Conservation (phyloP, 2,888 invertebrate genomes). For the Alitta virens region DNA sequence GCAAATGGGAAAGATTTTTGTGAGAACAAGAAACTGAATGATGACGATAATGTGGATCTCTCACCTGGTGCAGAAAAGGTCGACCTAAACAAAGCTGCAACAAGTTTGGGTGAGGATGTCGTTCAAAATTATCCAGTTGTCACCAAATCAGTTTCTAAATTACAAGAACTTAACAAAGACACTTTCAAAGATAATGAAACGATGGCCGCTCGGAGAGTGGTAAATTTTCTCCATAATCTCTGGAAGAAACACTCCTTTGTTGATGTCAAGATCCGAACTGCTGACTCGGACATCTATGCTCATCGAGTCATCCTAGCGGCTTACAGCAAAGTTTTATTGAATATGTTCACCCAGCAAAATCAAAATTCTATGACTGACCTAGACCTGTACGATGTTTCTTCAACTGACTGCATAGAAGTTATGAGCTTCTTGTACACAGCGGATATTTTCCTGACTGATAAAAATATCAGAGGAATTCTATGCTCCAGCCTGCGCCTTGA, state of each 20-base stretch:
- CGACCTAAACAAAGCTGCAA: too few relatives aligned
- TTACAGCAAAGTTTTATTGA: background rate
- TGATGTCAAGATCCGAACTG: background rate
- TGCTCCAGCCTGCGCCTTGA: background rate
- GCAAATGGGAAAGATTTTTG: too few relatives aligned
- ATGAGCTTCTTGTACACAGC: background rate
- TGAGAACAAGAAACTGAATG: too few relatives aligned
- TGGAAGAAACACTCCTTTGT: background rate
- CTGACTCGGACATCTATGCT: background rate
- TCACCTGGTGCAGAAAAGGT: too few relatives aligned
- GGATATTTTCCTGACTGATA: background rate
- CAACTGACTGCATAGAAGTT: background rate
- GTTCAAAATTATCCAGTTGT: too few relatives aligned
- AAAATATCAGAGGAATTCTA: background rate
- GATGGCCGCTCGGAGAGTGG: background rate
- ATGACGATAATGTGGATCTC: too few relatives aligned
- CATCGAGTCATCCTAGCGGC: background rate
- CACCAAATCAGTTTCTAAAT: too few relatives aligned
- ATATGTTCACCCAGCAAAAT: background rate
- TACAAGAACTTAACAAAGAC: too few relatives aligned
- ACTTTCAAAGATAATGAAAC: too few relatives aligned
- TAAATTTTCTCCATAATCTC: background rate
- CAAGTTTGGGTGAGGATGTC: too few relatives aligned
- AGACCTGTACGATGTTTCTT: background rate
- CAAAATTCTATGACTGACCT: background rate